These are phyloP conservation scores for Typhlichthys subterraneus DNA, from an alignment of 2,797 vertebrate genomes.

Conservation along the genomic window DNA sequence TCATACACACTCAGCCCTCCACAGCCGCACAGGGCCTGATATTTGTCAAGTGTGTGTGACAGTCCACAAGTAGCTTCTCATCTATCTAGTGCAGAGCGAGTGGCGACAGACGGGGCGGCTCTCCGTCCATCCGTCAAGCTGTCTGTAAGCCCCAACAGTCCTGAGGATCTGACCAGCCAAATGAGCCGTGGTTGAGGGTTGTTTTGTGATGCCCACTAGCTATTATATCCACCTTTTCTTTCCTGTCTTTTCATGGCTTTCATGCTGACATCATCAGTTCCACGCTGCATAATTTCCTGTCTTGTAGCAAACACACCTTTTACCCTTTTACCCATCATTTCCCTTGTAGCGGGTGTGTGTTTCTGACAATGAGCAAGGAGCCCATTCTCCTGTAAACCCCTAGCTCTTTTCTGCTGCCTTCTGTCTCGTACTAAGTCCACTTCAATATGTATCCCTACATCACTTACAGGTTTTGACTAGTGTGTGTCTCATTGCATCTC, in stretches of 20 bases:
- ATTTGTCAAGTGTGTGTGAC: slow-evolving; percentile 26
- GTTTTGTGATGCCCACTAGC: too few relatives aligned
- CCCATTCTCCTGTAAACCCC: neutral
- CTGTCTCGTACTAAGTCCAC: neutral
- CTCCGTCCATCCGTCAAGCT: slow-evolving; percentile 1
- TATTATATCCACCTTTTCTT: neutral
- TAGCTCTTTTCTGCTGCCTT: neutral
- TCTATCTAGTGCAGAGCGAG: slow-evolving; percentile 29
- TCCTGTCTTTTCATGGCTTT: neutral
- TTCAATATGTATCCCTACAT: neutral
- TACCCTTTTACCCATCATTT: neutral
- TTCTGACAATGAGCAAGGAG: neutral
- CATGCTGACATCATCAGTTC: neutral
- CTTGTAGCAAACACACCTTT: neutral
- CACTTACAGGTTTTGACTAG: neutral
- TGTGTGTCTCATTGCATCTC: neutral
- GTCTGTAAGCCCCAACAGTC: too few relatives aligned
- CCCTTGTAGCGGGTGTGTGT: neutral
- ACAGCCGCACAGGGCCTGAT: neutral
- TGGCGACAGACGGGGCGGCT: slow-evolving; percentile 8
- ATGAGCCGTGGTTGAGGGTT: too few relatives aligned
- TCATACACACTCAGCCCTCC: neutral
- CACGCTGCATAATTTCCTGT: neutral
- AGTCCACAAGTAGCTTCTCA: slow-evolving; percentile 20
- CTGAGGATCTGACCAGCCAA: too few relatives aligned